Evolutionary conservation across 2,797 vertebrate species (phyloP).

Genomic region (Peromyscus aztecus): DNA sequence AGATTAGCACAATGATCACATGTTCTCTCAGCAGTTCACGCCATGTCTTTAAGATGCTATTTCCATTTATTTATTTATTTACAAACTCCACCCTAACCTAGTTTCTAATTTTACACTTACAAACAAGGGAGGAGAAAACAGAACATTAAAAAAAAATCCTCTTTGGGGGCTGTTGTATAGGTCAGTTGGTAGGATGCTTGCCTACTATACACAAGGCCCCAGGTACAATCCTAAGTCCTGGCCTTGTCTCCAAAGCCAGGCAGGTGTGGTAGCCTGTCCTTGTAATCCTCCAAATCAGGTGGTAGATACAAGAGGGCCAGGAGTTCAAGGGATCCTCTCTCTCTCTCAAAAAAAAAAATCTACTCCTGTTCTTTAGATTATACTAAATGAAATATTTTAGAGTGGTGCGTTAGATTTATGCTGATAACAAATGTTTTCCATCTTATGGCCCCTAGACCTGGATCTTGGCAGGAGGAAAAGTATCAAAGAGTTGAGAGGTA

Average conservation of each 20-base stretch:
- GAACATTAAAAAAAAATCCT: neutral
- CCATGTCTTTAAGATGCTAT: neutral
- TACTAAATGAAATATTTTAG: neutral
- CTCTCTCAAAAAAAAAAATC: neutral
- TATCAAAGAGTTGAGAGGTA: neutral
- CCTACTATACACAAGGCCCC: neutral
- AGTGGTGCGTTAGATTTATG: neutral
- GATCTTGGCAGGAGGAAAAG: neutral
- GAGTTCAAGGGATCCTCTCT: neutral
- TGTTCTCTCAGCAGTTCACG: neutral
- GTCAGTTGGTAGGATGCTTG: neutral
- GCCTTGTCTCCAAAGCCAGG: neutral
- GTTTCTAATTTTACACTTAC: conserved; percentile 7
- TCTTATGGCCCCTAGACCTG: neutral
- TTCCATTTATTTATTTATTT: neutral
- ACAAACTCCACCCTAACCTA: neutral
- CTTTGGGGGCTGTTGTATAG: neutral
- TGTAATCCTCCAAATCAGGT: neutral
- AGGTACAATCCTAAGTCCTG: neutral
- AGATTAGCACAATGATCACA: neutral
- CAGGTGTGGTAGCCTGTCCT: neutral
- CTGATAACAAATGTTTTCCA: neutral
- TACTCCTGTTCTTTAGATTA: neutral
- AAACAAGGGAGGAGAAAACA: neutral
- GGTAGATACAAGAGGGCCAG: neutral